Evolutionary conservation across 2,113 vertebrate species (phyloP).

Genomic region (Ornithorhynchus anatinus): DNA sequence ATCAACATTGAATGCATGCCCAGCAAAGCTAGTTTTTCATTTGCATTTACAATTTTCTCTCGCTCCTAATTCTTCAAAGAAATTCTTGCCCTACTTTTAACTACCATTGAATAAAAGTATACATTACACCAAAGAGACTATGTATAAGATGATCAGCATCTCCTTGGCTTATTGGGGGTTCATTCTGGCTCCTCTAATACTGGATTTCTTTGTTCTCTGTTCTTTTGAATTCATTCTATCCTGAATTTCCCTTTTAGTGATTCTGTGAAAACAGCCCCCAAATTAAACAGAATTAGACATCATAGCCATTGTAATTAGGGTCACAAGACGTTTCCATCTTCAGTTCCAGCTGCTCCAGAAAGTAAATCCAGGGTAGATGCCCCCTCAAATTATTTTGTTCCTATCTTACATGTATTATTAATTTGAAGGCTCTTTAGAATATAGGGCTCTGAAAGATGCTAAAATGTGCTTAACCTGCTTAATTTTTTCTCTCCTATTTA

Average conservation of each 20-base stretch:
- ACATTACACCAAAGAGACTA: no score
- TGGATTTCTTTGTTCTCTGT: neutral
- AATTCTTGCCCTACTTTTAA: no score
- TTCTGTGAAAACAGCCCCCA: neutral
- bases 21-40: no score
- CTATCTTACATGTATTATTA: constrained; percentile 2
- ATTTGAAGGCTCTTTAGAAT: neutral
- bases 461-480: neutral
- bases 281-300: constrained; percentile 8
- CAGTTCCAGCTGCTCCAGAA: constrained; percentile 3
- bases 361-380: constrained; percentile 6
- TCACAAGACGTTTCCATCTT: constrained; percentile 1
- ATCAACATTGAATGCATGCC: no score
- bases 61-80: no score
- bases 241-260: neutral
- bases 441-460: neutral
- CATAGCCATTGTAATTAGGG: neutral
- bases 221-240: constrained; percentile 5
- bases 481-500: neutral
- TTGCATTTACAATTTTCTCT: no score
- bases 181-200: neutral
- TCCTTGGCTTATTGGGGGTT: no score
- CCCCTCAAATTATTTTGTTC: neutral
- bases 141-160: no score
- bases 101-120: no score